Evolutionary conservation across 2,888 invertebrate genomes (phyloP).

Genomic region (Fabriciana adippe): DNA sequence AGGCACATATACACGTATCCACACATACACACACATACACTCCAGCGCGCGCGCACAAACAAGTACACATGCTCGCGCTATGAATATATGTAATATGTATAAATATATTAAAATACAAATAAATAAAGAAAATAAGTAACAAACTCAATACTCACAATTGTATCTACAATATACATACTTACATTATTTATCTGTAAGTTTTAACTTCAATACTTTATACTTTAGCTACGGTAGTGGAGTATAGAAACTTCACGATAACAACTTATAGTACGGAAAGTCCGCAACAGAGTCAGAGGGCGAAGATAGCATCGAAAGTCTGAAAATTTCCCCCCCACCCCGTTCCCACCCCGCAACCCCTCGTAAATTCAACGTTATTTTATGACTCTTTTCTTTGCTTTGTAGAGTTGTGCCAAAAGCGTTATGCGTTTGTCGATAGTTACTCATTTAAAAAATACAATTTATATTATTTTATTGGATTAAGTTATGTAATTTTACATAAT

Average conservation of each 20-base stretch:
- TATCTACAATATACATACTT: no score
- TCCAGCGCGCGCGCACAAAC: no score
- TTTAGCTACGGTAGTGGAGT: neutral
- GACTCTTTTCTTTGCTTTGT: constrained; percentile 37
- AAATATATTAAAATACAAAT: no score
- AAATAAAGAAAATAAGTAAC: no score
- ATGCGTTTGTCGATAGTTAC: neutral
- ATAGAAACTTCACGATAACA: neutral
- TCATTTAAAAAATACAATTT: neutral
- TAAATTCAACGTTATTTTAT: constrained; percentile 45
- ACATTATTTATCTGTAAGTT: neutral
- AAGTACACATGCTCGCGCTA: no score
- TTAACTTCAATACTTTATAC: neutral
- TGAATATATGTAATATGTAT: no score
- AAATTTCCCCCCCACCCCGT: constrained; percentile 22
- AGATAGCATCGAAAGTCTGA: constrained; percentile 35
- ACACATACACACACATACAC: no score
- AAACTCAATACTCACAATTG: no score
- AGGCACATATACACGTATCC: no score
- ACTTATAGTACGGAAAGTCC: constrained; percentile 35
- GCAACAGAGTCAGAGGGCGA: constrained; percentile 30
- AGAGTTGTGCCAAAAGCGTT: constrained; percentile 14
- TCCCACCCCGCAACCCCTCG: constrained; percentile 29
- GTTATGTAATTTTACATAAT: no score
- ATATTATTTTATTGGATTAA: neutral